Evolutionary conservation across 2,888 invertebrate genomes (phyloP).

Genomic region (Agrilus mali): DNA sequence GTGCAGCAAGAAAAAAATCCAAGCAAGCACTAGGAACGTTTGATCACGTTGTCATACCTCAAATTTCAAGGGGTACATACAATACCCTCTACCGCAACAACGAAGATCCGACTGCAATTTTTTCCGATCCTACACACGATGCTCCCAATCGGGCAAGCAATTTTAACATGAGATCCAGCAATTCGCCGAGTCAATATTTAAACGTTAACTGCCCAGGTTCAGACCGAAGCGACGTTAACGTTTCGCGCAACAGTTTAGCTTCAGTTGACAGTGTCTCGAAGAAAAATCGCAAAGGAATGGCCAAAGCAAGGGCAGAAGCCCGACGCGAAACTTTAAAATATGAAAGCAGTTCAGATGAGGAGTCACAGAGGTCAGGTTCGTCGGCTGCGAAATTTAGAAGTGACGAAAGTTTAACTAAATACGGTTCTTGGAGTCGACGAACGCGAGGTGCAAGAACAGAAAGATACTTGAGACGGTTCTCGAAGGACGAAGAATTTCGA

Average conservation of each 20-base stretch:
- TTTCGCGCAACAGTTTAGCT: constrained; percentile 24
- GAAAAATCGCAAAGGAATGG: constrained; percentile 43
- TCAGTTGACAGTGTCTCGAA: constrained; percentile 39
- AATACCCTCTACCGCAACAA: constrained; percentile 10
- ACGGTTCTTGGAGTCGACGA: constrained; percentile 46
- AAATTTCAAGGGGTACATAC: constrained; percentile 14
- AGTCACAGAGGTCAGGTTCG: constrained; percentile 54
- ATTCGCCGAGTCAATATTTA: background rate
- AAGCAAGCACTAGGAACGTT: constrained; percentile 44
- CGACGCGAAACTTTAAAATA: constrained; percentile 45
- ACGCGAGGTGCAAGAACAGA: constrained; percentile 68
- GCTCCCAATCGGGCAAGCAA: constrained; percentile 33
- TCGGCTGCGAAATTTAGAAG: constrained; percentile 55
- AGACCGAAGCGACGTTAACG: constrained; percentile 15
- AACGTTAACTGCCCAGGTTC: background rate
- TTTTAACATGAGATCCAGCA: no score
- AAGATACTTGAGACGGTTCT: constrained; percentile 63
- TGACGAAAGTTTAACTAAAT: constrained; percentile 51
- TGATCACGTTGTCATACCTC: constrained; percentile 47
- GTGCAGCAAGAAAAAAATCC: constrained; percentile 40
- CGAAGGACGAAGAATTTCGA: constrained; percentile 53
- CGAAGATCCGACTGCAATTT: constrained; percentile 38
- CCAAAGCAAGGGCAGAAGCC: constrained; percentile 57
- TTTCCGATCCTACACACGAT: constrained; percentile 41
- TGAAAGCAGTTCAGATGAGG: constrained; percentile 60